Evolutionary conservation across 2,797 vertebrate genomes (phyloP).

Genomic region (Borostomias antarcticus): DNA sequence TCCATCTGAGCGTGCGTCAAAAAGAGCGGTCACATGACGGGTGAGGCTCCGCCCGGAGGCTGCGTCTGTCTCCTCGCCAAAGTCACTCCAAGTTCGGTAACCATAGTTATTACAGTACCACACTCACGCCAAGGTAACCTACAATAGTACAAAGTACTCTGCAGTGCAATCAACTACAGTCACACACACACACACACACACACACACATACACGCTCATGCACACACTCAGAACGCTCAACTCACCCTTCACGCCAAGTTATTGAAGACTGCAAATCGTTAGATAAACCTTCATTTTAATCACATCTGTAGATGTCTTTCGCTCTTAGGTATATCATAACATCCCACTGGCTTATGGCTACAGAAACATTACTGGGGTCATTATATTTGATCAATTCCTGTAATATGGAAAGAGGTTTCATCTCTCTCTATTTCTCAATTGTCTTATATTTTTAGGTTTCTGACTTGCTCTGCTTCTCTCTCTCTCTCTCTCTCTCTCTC

Average conservation of each 20-base stretch:
- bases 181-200: neutral
- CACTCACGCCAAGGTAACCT: conserved; percentile 11
- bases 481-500: conserved; percentile 3
- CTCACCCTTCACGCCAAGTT: conserved; percentile 22
- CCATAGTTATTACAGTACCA: conserved; percentile 56
- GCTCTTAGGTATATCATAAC: conserved; percentile 41
- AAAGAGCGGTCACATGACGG: conserved; percentile 42
- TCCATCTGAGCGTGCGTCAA: neutral
- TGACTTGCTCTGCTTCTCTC: conserved; percentile 11
- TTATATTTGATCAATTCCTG: conserved; percentile 38
- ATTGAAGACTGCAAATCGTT: conserved; percentile 49
- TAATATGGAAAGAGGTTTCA: conserved; percentile 29
- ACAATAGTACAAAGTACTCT: neutral
- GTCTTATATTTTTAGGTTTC: neutral
- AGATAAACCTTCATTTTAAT: conserved; percentile 57
- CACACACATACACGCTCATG: conserved; percentile 1
- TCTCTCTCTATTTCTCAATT: neutral
- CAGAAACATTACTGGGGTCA: conserved; percentile 47
- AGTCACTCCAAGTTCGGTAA: conserved; percentile 57
- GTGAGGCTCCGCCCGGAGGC: neutral
- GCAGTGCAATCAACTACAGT: neutral
- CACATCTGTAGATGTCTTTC: conserved; percentile 27
- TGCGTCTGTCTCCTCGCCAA: conserved; percentile 31
- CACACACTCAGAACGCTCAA: neutral
- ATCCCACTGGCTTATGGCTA: conserved; percentile 37